phyloP scores from a whole-genome alignment of 2,888 invertebrate genomes.

The Cephonodes hylas region DNA sequence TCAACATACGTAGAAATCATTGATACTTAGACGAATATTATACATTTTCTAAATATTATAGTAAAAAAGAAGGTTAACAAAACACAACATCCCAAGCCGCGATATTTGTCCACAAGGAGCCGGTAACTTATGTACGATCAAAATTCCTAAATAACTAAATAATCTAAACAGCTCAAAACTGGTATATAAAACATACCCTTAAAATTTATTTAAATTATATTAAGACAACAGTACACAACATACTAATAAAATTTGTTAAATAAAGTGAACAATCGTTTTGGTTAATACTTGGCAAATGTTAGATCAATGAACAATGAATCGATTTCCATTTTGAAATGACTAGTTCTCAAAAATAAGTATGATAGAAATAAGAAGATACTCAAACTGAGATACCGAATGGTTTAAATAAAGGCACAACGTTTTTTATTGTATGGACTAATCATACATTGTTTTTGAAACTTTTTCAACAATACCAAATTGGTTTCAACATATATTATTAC shows the following conservation, averaged over 20 bases:
- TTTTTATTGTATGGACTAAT: constrained; percentile 8
- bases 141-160: constrained; percentile 47
- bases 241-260: constrained; percentile 77
- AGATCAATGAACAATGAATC: constrained; percentile 27
- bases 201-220: constrained; percentile 61
- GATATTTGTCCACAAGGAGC: constrained; percentile 31
- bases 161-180: constrained; percentile 39
- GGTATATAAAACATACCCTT: constrained; percentile 61
- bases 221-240: constrained; percentile 66
- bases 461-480: constrained; percentile 14
- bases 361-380: neutral
- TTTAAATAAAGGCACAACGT: constrained; percentile 4
- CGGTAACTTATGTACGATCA: constrained; percentile 47
- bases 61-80: constrained; percentile 12
- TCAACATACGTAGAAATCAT: neutral
- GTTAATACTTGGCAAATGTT: constrained; percentile 66
- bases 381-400: neutral
- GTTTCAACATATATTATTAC: constrained; percentile 5
- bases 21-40: neutral
- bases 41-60: constrained; percentile 6
- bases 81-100: constrained; percentile 25
- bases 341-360: constrained; percentile 27
- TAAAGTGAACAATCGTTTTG: constrained; percentile 74
- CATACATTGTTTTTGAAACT: constrained; percentile 8
- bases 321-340: constrained; percentile 39